phyloP scores from a whole-genome alignment of 2,888 invertebrate species.

The Epistrophe eligans region DNA sequence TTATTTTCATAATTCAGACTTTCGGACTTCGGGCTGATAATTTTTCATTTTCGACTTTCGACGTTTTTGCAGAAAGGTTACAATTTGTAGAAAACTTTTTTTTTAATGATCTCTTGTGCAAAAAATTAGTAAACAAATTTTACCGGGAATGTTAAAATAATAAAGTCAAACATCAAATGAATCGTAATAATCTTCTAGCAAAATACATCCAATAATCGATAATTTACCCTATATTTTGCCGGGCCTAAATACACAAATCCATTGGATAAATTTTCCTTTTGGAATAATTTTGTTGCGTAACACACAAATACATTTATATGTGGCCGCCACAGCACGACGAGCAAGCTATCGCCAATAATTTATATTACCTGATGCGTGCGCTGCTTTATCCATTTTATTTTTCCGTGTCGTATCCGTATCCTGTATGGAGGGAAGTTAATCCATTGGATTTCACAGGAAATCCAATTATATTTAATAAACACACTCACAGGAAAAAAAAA shows the following conservation, averaged over 20 bases:
- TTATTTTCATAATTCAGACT: too few relatives aligned
- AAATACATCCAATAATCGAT: background rate
- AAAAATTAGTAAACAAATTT: too few relatives aligned
- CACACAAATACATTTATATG: conserved; percentile 33
- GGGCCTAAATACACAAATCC: conserved; percentile 57
- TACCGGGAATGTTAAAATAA: too few relatives aligned
- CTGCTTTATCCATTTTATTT: conserved; percentile 69
- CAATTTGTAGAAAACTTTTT: too few relatives aligned
- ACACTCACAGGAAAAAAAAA: conserved; percentile 15
- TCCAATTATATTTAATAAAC: conserved; percentile 38
- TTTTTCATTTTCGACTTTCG: too few relatives aligned
- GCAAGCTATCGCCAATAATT: conserved; percentile 14
- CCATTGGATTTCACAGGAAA: conserved; percentile 64
- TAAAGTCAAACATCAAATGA: background rate
- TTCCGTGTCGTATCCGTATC: conserved; percentile 66
- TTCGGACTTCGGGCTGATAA: too few relatives aligned
- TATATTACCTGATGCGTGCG: conserved; percentile 69
- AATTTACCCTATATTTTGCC: conserved; percentile 51
- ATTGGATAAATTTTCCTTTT: conserved; percentile 59
- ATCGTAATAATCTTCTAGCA: background rate
- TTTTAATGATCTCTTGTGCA: too few relatives aligned
- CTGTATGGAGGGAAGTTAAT: conserved; percentile 59
- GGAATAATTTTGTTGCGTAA: conserved; percentile 68
- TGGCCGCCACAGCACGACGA: background rate
- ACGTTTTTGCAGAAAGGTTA: too few relatives aligned